Conservation (phyloP, 2,888 invertebrate species). For the Archaeoteleia sp. region DNA sequence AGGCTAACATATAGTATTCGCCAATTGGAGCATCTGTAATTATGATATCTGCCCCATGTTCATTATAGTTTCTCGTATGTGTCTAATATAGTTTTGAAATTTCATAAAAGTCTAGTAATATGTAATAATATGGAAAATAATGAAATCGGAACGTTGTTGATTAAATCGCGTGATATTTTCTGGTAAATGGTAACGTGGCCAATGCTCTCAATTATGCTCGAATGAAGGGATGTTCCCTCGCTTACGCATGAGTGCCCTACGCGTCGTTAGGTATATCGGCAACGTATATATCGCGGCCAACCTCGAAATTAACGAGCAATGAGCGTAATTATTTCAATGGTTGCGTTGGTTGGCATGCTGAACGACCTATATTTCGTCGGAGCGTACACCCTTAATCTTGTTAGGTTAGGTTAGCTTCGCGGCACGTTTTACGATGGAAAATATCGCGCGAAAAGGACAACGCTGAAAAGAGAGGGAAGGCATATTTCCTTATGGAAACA, state of each 20-base stretch:
- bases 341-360: slow-evolving; percentile 58
- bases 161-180: slow-evolving; percentile 14
- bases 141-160: no score
- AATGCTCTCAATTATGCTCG: slow-evolving; percentile 18
- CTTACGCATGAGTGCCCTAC: slow-evolving; percentile 27
- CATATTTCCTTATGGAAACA: no score
- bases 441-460: neutral
- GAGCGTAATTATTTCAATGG: slow-evolving; percentile 72
- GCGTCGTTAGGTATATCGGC: slow-evolving; percentile 34
- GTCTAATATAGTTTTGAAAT: no score
- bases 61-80: no score
- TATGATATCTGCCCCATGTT: no score
- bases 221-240: slow-evolving; percentile 22
- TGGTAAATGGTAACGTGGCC: slow-evolving; percentile 20
- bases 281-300: slow-evolving; percentile 60
- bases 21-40: no score
- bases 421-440: slow-evolving; percentile 3
- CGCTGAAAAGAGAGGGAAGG: no score
- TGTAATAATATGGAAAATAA: no score
- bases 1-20: no score
- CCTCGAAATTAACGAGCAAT: slow-evolving; percentile 72
- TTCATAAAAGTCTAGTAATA: no score
- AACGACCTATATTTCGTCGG: slow-evolving; percentile 62
- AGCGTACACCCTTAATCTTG: slow-evolving; percentile 34
- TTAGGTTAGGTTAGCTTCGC: slow-evolving; percentile 11